Conservation (phyloP, 2,888 invertebrate genomes). For the Sthenelais limicola region DNA sequence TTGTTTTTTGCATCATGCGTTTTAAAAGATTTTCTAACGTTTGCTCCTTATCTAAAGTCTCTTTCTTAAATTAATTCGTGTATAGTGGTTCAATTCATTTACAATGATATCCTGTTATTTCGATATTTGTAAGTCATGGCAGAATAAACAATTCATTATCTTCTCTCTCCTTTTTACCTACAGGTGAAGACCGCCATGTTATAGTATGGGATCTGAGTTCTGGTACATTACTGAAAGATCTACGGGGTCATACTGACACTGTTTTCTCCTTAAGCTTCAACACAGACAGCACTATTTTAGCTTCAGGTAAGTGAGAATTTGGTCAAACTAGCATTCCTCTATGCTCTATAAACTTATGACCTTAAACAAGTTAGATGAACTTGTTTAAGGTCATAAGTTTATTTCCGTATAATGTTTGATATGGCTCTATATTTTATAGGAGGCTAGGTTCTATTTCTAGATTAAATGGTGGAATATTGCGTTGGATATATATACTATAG, state of each 20-base stretch:
- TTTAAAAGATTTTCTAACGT: neutral
- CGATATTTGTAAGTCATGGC: no score
- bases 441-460: no score
- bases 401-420: neutral
- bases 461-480: no score
- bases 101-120: neutral
- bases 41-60: neutral
- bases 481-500: no score
- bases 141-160: no score
- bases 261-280: conserved; percentile 80
- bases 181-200: conserved; percentile 81
- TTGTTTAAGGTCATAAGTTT: neutral
- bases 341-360: neutral
- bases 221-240: conserved; percentile 78
- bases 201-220: conserved; percentile 83
- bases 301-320: conserved; percentile 76
- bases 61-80: neutral
- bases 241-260: conserved; percentile 79
- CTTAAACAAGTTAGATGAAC: neutral
- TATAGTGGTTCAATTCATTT: neutral
- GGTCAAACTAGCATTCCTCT: neutral
- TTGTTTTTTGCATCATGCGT: neutral
- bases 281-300: conserved; percentile 76
- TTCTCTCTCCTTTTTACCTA: neutral
- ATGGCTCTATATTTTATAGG: neutral